Percentiles rank a stretch among this genome's conserved stretches.
phyloP scores from a whole-genome alignment of 2,797 vertebrate genomes.

The Rhinoraja longicauda region DNA sequence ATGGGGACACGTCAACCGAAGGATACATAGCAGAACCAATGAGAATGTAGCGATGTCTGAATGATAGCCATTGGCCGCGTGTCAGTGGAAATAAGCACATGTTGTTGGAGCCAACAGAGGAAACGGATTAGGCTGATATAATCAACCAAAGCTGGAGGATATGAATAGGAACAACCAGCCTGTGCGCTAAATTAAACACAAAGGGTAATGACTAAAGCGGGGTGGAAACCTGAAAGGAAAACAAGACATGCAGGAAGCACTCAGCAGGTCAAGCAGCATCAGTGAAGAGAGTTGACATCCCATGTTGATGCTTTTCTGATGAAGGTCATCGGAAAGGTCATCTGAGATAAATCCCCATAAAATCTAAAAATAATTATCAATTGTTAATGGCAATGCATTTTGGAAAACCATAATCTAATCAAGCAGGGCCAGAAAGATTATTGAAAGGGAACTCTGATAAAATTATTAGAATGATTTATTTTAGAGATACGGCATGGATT shows the following conservation, averaged over 20 bases:
- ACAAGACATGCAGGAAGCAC: neutral
- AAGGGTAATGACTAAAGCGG: neutral
- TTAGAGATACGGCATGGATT: no score
- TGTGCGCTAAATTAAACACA: neutral
- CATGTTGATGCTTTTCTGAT: neutral
- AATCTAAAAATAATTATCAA: no score
- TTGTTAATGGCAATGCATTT: no score
- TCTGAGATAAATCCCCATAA: no score
- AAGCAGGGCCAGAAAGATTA: no score
- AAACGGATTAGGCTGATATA: neutral
- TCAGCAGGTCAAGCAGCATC: neutral
- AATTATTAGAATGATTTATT: no score
- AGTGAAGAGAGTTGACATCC: neutral
- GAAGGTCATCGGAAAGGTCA: neutral
- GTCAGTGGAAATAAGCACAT: neutral
- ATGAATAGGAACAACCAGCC: no score
- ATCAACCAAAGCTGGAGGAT: neutral
- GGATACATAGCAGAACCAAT: neutral
- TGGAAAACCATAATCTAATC: no score
- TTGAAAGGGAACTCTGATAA: no score
- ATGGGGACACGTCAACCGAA: no score
- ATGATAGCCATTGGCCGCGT: neutral
- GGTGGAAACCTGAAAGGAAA: neutral
- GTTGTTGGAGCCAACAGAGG: neutral
- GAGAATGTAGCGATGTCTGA: neutral